Conservation (phyloP, 2,113 vertebrate genomes). For the Cacatua alba region DNA sequence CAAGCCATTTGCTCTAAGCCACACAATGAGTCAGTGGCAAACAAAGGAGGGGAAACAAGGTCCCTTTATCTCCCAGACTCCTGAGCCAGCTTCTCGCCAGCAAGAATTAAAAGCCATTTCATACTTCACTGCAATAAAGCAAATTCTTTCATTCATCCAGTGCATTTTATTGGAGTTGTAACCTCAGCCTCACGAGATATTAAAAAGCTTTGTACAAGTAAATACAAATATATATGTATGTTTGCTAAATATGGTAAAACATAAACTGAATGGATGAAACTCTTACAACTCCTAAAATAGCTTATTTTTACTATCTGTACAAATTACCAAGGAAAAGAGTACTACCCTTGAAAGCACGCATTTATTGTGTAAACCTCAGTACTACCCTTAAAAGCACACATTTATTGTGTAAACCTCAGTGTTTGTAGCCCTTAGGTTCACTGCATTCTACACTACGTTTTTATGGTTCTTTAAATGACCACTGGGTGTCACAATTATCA, state of each 20-base stretch:
- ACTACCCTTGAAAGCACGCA: neutral
- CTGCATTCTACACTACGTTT: neutral
- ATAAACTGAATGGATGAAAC: neutral
- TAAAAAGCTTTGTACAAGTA: neutral
- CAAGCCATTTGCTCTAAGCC: constrained; percentile 15
- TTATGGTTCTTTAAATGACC: constrained; percentile 49
- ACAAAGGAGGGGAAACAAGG: constrained; percentile 29
- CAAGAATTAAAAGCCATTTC: neutral
- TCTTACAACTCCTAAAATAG: neutral
- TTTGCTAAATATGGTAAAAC: neutral
- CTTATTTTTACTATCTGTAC: neutral
- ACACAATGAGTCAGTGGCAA: constrained; percentile 39
- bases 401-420: neutral
- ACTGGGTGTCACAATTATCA: constrained; percentile 76
- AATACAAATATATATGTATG: neutral
- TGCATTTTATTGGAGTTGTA: neutral
- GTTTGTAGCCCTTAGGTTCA: neutral
- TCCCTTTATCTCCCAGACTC: neutral
- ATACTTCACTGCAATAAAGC: neutral
- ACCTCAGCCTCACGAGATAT: neutral
- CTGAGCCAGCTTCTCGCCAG: neutral
- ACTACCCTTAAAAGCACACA: neutral
- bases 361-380: neutral
- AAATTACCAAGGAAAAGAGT: neutral
- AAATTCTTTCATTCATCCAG: neutral